phyloP scores from a whole-genome alignment of 2,888 invertebrate species.

The Toxonevra muliebris region DNA sequence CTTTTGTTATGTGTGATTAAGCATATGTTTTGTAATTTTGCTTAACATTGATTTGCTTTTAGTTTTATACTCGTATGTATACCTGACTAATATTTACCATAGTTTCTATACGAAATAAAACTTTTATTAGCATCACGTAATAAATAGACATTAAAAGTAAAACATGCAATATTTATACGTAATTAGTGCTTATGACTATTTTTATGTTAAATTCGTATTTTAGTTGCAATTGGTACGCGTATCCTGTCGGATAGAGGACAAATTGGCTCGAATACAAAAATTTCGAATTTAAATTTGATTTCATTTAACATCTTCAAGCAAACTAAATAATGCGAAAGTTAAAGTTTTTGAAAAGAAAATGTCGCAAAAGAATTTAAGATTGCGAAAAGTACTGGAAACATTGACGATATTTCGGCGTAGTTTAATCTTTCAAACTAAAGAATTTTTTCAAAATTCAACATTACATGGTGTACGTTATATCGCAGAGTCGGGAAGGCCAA shows the following conservation, averaged over 20 bases:
- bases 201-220: not conserved
- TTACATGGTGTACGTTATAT: conserved; percentile 83
- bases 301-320: no score
- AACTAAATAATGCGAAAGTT: conserved; percentile 32
- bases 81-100: no score
- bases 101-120: no score
- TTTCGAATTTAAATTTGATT: not conserved
- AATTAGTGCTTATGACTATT: no score
- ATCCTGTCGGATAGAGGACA: not conserved
- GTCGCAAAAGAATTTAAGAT: conserved; percentile 44
- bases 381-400: conserved; percentile 44
- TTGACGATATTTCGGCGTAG: conserved; percentile 68
- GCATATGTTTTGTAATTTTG: no score
- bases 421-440: conserved; percentile 75
- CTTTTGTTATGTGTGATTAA: no score
- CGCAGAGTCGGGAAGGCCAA: conserved; percentile 77
- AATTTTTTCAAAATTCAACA: conserved; percentile 80
- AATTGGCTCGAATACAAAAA: not conserved
- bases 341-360: conserved; percentile 50
- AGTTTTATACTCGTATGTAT: no score
- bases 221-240: conserved; percentile 1
- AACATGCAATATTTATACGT: no score
- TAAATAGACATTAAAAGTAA: no score
- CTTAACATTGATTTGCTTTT: no score
- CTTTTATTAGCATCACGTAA: no score